phyloP scores from a whole-genome alignment of 2,113 vertebrate species.

The Oreotragus oreotragus region DNA sequence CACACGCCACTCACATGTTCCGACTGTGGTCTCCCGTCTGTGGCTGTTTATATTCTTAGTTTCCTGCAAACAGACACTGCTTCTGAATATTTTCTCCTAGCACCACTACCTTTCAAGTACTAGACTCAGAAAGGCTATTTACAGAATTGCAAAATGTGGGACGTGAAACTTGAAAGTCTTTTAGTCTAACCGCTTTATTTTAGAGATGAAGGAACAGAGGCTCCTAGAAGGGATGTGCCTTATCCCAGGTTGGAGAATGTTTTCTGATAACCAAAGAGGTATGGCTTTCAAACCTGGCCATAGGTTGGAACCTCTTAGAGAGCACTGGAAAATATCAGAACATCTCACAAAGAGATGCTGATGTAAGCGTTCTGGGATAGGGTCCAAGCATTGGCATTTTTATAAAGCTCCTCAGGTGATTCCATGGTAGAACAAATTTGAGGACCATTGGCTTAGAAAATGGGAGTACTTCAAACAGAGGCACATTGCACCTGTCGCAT shows the following conservation, averaged over 20 bases:
- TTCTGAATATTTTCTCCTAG: background rate
- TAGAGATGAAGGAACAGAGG: background rate
- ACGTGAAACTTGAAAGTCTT: background rate
- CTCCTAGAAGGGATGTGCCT: background rate
- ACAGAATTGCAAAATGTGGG: slow-evolving; percentile 29
- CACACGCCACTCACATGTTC: background rate
- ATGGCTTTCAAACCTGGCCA: background rate
- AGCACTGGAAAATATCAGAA: background rate
- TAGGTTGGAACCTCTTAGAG: background rate
- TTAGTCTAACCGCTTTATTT: slow-evolving; percentile 13
- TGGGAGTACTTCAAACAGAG: background rate
- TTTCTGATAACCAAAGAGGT: background rate
- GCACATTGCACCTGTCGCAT: background rate
- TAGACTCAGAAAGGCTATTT: slow-evolving; percentile 35
- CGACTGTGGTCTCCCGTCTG: background rate
- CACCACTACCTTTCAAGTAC: slow-evolving; percentile 21
- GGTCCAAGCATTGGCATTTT: background rate
- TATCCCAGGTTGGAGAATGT: background rate
- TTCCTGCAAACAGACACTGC: background rate
- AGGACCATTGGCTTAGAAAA: background rate
- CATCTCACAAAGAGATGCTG: background rate
- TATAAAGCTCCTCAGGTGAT: background rate
- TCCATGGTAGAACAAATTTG: background rate
- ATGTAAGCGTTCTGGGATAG: background rate
- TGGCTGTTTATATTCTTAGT: slow-evolving; percentile 16